Base-by-base conservation (phyloP, 1,140 invertebrate genomes). In the Drosophila repleta region DNA sequence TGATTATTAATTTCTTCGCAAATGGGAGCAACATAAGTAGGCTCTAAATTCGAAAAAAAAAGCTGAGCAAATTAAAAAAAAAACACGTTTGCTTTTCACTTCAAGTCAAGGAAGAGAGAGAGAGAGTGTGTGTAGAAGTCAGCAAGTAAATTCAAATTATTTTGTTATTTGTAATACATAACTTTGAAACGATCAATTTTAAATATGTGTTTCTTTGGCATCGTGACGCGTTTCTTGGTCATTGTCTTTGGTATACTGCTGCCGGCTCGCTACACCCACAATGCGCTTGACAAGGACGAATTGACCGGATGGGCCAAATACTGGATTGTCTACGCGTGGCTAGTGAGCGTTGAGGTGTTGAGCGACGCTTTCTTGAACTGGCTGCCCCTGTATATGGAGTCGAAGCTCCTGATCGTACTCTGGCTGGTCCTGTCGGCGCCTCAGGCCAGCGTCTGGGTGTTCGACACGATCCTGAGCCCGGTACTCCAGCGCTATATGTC, bases 361-460 rank as follows among this genome's bases (percentile, higher is more conserved):
- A 26, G 46, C 4, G 82, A 87, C 6, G n/a, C 52, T 0, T 20
- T 82, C 17, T 17, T 88, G 0, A 67, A 68, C 3, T 87, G 82
- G 82, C 2, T 87, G 41, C 58, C 82, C 2, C 18, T 87, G n/a
- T 87, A 85, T 39, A 49, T 15, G 7, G 71, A 73, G 51, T 55
- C 48, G 6, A 87, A 87, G 51, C 24, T 87, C 10, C 2, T 83
- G 3, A 17, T 88, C 3, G 62, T 88, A 2, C 20, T 87, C 21
- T 76, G 66, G 66, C 26, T 88, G 8, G 79, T 83, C n/a, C 3
- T 79, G 2, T 26, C 72, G 0, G 82, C 82, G 1, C 82, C 82
- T 1, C 21, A 43, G 35, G 71, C 83, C 8, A 88, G 73, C 53
- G 83, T 88, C 37, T 87, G 82, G 82, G 45, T 88, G 6, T 87